A percentile compares a stretch with the other conserved stretches of the same genome.
phyloP scores from a whole-genome alignment of 1,140 invertebrate species.

The Oncopodura yosiiana region DNA sequence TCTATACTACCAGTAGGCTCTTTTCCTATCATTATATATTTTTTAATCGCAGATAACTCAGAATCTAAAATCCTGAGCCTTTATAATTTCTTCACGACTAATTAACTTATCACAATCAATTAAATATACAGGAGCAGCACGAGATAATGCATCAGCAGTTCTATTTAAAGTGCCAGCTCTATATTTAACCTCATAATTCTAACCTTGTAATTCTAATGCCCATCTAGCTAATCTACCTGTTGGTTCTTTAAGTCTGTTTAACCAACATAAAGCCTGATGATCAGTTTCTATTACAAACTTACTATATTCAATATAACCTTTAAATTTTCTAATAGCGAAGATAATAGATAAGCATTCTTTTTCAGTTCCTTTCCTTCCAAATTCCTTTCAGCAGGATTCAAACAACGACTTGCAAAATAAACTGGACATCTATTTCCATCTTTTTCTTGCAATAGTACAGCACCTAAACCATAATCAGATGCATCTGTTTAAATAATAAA shows the following conservation, averaged over 20 bases:
- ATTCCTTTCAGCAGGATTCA: slow-evolving; percentile 41
- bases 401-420: slow-evolving; percentile 41
- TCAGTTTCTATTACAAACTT: slow-evolving; percentile 47
- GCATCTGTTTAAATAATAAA: slow-evolving; percentile 37
- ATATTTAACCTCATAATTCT: slow-evolving; percentile 41
- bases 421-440: slow-evolving; percentile 36
- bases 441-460: slow-evolving; percentile 36
- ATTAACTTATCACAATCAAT: background rate
- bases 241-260: slow-evolving; percentile 41
- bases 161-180: slow-evolving; percentile 24
- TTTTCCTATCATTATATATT: no score
- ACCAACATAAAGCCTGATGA: slow-evolving; percentile 43
- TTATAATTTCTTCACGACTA: background rate
- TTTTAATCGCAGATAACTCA: no score
- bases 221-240: slow-evolving; percentile 42
- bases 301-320: slow-evolving; percentile 43
- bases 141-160: slow-evolving; percentile 23
- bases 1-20: no score
- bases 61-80: slow-evolving; percentile 15
- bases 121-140: background rate
- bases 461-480: slow-evolving; percentile 35
- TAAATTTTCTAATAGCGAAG: slow-evolving; percentile 42
- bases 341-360: slow-evolving; percentile 46
- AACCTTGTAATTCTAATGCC: slow-evolving; percentile 44
- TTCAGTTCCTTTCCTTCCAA: slow-evolving; percentile 42